Evolutionary conservation across 2,113 vertebrate genomes (phyloP).

Genomic region (Eptatretus burgeri): DNA sequence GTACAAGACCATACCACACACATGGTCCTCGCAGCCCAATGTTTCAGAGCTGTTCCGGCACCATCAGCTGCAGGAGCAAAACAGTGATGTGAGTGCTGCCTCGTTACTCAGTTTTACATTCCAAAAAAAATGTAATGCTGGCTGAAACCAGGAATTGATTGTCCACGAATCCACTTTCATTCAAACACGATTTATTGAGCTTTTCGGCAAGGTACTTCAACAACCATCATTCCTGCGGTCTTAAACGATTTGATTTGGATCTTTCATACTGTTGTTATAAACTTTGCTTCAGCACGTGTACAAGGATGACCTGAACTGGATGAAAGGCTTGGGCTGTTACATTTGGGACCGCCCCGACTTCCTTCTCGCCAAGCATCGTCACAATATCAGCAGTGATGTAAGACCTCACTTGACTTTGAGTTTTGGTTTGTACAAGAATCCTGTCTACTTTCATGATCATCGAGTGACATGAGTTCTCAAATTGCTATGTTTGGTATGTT

Average conservation of each 20-base stretch:
- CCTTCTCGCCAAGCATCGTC: constrained; percentile 57
- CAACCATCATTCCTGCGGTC: too few species aligned
- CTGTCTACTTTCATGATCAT: background rate
- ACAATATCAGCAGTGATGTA: constrained; percentile 75
- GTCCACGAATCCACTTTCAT: too few species aligned
- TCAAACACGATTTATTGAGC: too few species aligned
- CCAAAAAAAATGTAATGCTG: too few species aligned
- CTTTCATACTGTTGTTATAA: background rate
- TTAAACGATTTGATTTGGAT: too few species aligned
- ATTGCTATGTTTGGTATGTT: constrained; percentile 10
- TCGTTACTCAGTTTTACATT: too few species aligned
- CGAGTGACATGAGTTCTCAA: background rate
- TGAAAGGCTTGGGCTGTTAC: constrained; percentile 65
- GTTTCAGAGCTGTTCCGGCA: background rate
- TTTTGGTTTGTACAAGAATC: background rate
- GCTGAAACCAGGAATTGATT: too few species aligned
- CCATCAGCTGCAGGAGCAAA: background rate
- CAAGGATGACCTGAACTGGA: constrained; percentile 80
- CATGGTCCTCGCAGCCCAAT: background rate
- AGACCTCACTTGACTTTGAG: constrained; percentile 12
- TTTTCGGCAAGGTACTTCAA: too few species aligned
- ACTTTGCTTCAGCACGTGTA: constrained; percentile 32
- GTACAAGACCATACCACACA: background rate
- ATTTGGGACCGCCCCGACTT: constrained; percentile 92
- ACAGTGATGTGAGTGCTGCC: background rate